Evolutionary conservation across 1,140 invertebrate genomes (phyloP).

Genomic region (Hormaphis cornu): DNA sequence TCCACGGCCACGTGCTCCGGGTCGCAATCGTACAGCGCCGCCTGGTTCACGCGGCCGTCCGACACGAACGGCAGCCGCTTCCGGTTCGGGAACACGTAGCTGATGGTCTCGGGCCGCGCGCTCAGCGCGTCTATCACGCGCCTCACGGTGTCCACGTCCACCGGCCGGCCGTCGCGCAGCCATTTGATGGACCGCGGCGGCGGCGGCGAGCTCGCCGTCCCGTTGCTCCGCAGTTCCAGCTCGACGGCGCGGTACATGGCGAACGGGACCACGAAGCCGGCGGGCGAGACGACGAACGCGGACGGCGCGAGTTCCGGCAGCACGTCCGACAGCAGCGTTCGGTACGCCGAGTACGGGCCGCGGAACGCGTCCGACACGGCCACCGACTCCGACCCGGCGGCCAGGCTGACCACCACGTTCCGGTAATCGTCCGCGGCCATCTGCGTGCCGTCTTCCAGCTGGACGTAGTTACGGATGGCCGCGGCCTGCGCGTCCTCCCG

Average conservation of each 20-base stretch:
- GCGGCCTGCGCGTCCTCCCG: neutral
- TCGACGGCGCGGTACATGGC: neutral
- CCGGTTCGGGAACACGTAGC: neutral
- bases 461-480: neutral
- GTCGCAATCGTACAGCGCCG: neutral
- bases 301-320: neutral
- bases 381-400: neutral
- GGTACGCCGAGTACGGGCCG: neutral
- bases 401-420: neutral
- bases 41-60: neutral
- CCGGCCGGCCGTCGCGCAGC: too few species aligned
- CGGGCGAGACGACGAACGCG: neutral
- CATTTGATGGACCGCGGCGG: too few species aligned
- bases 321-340: neutral
- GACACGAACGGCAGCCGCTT: neutral
- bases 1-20: neutral
- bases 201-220: too few species aligned
- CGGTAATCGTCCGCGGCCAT: neutral
- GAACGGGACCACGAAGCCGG: neutral
- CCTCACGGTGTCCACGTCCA: neutral
- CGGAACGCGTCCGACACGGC: neutral
- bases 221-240: too few species aligned
- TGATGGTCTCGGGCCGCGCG: neutral
- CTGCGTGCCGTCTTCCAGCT: neutral
- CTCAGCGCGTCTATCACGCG: neutral